These are phyloP conservation scores for Dendrolimus kikuchii DNA, from an alignment of 1,140 invertebrate genomes.

Conservation along the genomic window DNA sequence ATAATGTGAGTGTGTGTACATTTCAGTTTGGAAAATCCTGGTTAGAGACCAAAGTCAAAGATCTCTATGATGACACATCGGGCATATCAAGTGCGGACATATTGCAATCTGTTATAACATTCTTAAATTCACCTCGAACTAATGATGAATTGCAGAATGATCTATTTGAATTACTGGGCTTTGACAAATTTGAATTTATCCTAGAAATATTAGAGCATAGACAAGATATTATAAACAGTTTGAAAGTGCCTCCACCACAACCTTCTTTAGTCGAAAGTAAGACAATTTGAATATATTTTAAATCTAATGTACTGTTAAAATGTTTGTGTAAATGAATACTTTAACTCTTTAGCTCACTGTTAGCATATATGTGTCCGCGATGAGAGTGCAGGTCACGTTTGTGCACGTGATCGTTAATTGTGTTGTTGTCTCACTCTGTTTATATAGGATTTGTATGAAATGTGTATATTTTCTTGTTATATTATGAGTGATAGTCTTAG, in stretches of 20 bases:
- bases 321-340: too few species aligned
- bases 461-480: too few species aligned
- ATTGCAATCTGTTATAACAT: slow-evolving; percentile 73
- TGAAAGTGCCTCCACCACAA: slow-evolving; percentile 43
- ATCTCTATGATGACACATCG: slow-evolving; percentile 57
- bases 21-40: slow-evolving; percentile 73
- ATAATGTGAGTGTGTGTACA: slow-evolving; percentile 1
- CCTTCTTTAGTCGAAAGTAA: slow-evolving; percentile 51
- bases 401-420: too few species aligned
- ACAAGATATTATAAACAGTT: slow-evolving; percentile 72
- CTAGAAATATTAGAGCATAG: slow-evolving; percentile 83
- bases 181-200: slow-evolving; percentile 90
- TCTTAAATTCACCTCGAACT: slow-evolving; percentile 76
- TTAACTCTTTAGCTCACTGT: too few species aligned
- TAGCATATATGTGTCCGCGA: too few species aligned
- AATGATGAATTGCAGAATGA: slow-evolving; percentile 89
- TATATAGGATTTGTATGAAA: too few species aligned
- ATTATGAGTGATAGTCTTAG: too few species aligned
- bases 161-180: slow-evolving; percentile 90
- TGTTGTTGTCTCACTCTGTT: too few species aligned
- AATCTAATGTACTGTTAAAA: too few species aligned
- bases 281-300: slow-evolving; percentile 3
- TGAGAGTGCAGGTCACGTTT: too few species aligned
- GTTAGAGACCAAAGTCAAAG: slow-evolving; percentile 74
- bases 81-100: slow-evolving; percentile 75